Base-by-base conservation (phyloP, 2,113 vertebrate species). In the Pseudopipra pipra region DNA sequence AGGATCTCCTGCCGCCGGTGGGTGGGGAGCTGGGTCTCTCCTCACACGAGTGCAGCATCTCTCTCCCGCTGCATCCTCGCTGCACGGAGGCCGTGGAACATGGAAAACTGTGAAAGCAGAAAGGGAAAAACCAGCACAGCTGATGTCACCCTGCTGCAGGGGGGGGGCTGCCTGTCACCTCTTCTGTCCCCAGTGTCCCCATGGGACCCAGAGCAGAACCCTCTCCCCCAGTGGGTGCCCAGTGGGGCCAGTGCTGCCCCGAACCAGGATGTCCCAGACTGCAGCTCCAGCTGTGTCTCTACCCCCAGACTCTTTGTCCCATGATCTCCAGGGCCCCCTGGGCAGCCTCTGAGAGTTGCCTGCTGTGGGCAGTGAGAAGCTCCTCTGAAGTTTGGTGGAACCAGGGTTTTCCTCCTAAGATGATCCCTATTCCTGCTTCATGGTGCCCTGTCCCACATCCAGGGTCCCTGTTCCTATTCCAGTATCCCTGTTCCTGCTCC, bases 101-200 rank as follows among this genome's bases (percentile, higher is more conserved):
- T 22, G 94, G 52, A 93, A 91, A 91, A 16, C 67, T 65, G 77
- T 71, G 87, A 85, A 65, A 87, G 82, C 82, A 97, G 92, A 77
- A 76, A 73, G 85, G 59, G 65, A 87, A 87, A 90, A 91, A n/a
- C 10, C 92, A 17, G 75, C 10, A 8, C 75, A 49, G 75, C 85
- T 66, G 94, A 83, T 21, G 35, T 12, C 3, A 4, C n/a, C 41
- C n/a, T 2, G 12, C 62, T 71, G 58, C 1, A n/a, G 23, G 18
- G 52, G 39, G 37, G 27, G 30, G 11, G 11, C 49, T 56, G 30
- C 52, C n/a, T 1, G 3, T 75, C 79, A 15, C 75, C 58, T 30
- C 2, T 25, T 2, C 51, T 1, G 1, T 18, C 83, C 71, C 56
- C 90, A 3, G 43, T 6, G 83, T 73, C 71, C 67, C 47, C 13